Evolutionary conservation across 1,140 invertebrate genomes (phyloP).

Genomic region (Choristoneura fumiferana): DNA sequence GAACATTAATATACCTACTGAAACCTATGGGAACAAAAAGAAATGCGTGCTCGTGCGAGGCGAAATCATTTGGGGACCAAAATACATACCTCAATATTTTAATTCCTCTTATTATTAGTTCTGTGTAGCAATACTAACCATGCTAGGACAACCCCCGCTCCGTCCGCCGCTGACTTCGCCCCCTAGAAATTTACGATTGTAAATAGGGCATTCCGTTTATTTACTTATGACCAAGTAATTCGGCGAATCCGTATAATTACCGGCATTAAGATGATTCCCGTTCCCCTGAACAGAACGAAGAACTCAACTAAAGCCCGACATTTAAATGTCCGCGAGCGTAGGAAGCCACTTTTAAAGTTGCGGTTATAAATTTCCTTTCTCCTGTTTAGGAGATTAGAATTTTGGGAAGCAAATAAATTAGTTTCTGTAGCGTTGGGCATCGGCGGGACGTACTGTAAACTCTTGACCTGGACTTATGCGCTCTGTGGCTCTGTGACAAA

Average conservation of each 20-base stretch:
- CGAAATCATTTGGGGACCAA: no score
- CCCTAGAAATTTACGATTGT: slow-evolving; percentile 70
- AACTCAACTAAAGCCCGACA: slow-evolving; percentile 67
- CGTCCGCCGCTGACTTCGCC: slow-evolving; percentile 28
- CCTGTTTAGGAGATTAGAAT: slow-evolving; percentile 25
- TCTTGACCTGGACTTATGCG: no score
- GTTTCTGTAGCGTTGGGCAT: slow-evolving; percentile 8
- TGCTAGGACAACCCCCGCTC: slow-evolving; percentile 33
- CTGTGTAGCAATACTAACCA: no score
- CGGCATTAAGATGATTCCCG: slow-evolving; percentile 71
- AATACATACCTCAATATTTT: no score
- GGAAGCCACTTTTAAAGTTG: slow-evolving; percentile 48
- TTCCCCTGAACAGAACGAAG: slow-evolving; percentile 51
- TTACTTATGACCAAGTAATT: slow-evolving; percentile 76
- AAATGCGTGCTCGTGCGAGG: no score
- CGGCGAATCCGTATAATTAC: slow-evolving; percentile 74
- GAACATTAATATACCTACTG: no score
- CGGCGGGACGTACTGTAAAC: neutral
- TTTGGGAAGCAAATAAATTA: slow-evolving; percentile 24
- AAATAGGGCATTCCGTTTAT: slow-evolving; percentile 71
- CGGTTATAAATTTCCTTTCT: slow-evolving; percentile 63
- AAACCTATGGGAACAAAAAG: no score
- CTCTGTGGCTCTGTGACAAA: no score
- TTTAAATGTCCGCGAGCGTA: slow-evolving; percentile 65
- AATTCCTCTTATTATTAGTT: no score